Base-by-base conservation (phyloP, 2,113 vertebrate species). In the Dinomys branickii region DNA sequence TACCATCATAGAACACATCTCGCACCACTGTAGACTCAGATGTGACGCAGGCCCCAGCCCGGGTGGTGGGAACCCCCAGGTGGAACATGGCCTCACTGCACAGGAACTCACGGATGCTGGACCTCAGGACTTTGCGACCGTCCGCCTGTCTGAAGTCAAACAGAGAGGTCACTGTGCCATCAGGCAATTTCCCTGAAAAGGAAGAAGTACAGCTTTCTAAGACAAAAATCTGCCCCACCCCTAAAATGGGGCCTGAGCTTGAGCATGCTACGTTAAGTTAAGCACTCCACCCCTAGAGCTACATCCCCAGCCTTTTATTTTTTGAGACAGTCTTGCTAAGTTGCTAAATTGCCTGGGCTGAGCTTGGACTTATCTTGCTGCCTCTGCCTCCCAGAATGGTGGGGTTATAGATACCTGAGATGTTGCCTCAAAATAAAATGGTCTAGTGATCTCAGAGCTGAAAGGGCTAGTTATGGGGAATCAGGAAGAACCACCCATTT, bases 31-130 rank as follows among this genome's bases (percentile, higher is more conserved):
- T 98, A 0, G 99, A 99, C 98, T 99, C 99, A 0, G 99, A 99
- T 0, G 99, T 99, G 30, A 99, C 99, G 0, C 99, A 99, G 0
- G 99, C 99, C 38, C 99, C 99, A 0, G 99, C 99, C 93, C 99
- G 99, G 0, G 99, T 99, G 54, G 99, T 99, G 50, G 99, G 99
- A 14, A 99, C 94, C 0, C 99, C 99, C 33, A 99, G 98, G 96
- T 99, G 99, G 89, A 99, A 99, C 99, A 99, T 99, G 0, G 99
- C 99, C 97, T 99, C 99, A 0, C 99, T 99, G 98, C 99, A 99
- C 95, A 99, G 99, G 98, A 99, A 99, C 98, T 99, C 99, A 28
- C 99, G 98, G 65, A 99, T 99, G 96, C 99, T 99, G 0, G 99
- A 99, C 38, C 99, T 99, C 97, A 99, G 98, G 0, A 99, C 99